Evolutionary conservation across 1,140 invertebrate species (phyloP).

Genomic region (Hylaeus volcanicus): DNA sequence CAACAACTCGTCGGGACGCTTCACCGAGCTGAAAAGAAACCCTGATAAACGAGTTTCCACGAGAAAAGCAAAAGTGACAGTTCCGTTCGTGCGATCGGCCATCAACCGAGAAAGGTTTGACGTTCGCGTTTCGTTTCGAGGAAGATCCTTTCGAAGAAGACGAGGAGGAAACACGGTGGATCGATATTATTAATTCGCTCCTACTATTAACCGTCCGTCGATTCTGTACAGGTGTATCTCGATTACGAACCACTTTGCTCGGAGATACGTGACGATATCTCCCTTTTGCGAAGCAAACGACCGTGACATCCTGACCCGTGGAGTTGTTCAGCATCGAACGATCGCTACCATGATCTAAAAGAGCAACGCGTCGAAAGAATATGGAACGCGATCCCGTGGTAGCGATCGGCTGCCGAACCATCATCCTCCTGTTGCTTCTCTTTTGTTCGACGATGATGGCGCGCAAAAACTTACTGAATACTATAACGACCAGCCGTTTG

Average conservation of each 20-base stretch:
- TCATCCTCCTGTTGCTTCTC: background rate
- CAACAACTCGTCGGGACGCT: too few relatives aligned
- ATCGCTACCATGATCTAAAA: background rate
- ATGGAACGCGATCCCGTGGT: background rate
- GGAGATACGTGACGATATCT: slow-evolving; percentile 41
- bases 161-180: background rate
- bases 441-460: background rate
- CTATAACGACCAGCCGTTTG: too few relatives aligned
- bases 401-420: background rate
- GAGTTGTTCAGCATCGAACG: slow-evolving; percentile 12
- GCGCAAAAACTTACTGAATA: background rate
- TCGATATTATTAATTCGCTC: slow-evolving; percentile 18
- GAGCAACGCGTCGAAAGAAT: slow-evolving; percentile 11
- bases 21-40: slow-evolving; percentile 11
- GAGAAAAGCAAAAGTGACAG: slow-evolving; percentile 48
- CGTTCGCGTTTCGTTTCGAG: background rate
- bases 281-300: slow-evolving; percentile 15
- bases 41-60: slow-evolving; percentile 32
- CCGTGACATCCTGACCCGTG: slow-evolving; percentile 33
- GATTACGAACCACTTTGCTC: slow-evolving; percentile 67
- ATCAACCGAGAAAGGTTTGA: too few relatives aligned
- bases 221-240: slow-evolving; percentile 43
- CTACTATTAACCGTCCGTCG: background rate
- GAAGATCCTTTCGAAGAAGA: too few relatives aligned
- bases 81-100: slow-evolving; percentile 25